These are phyloP conservation scores for Sinocyclocheilus grahami DNA, from an alignment of 2,113 vertebrate species.

Conservation along the genomic window DNA sequence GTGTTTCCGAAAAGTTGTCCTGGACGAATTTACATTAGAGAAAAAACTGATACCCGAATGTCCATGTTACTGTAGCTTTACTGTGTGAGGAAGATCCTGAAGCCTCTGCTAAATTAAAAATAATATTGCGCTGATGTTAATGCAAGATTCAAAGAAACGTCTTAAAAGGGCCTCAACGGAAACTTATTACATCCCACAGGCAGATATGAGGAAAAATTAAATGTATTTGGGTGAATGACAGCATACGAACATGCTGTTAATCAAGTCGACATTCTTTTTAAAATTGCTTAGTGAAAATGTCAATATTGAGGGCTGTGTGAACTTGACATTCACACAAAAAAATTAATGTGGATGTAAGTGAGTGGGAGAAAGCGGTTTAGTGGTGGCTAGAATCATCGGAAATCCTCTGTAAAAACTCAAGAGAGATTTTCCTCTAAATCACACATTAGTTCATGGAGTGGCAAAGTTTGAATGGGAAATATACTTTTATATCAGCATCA, in stretches of 20 bases:
- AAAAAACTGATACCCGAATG: neutral
- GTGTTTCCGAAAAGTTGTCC: neutral
- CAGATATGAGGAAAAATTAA: neutral
- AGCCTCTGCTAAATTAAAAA: neutral
- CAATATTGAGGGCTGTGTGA: neutral
- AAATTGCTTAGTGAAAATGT: slow-evolving; percentile 15
- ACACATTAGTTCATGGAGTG: neutral
- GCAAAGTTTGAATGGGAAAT: neutral
- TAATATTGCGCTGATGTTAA: neutral
- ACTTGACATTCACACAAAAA: neutral
- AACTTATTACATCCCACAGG: neutral
- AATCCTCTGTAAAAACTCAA: neutral
- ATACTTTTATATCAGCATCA: neutral
- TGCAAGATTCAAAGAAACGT: neutral
- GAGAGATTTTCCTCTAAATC: neutral
- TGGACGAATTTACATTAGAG: neutral
- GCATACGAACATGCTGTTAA: neutral
- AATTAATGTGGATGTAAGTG: neutral
- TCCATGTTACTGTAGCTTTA: neutral
- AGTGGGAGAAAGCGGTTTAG: neutral
- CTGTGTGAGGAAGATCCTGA: neutral
- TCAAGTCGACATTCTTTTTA: neutral
- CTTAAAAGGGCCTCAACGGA: neutral
- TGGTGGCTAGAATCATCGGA: neutral
- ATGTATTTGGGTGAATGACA: neutral